These are phyloP conservation scores for Fregetta grallaria DNA, from an alignment of 2,113 vertebrate species.

Conservation along the genomic window DNA sequence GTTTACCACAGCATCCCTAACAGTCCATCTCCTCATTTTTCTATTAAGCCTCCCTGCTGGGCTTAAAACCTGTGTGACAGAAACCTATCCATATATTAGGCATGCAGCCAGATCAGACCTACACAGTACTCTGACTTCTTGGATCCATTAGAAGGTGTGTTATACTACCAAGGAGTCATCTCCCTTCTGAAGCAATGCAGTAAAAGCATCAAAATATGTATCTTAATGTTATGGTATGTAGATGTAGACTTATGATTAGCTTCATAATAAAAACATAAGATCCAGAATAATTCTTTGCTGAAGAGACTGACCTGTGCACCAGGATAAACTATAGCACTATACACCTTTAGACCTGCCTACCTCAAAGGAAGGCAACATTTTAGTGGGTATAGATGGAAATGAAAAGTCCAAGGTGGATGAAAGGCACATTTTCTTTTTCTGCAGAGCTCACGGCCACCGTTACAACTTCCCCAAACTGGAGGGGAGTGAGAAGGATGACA, in stretches of 20 bases:
- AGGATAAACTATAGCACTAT: background rate
- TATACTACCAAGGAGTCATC: background rate
- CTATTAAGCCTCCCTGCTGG: background rate
- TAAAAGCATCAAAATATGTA: background rate
- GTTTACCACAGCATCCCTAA: background rate
- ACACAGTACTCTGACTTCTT: background rate
- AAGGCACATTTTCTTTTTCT: background rate
- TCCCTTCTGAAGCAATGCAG: background rate
- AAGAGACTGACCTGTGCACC: background rate
- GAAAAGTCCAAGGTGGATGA: background rate
- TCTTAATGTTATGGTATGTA: background rate
- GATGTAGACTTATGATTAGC: background rate
- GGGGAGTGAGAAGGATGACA: background rate
- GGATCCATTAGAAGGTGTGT: background rate
- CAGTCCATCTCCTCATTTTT: background rate
- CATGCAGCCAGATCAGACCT: background rate
- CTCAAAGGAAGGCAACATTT: background rate
- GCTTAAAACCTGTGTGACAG: background rate
- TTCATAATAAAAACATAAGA: background rate
- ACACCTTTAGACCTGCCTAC: background rate
- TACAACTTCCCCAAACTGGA: background rate
- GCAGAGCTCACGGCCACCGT: background rate
- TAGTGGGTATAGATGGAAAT: background rate
- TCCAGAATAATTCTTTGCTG: background rate
- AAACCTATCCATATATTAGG: background rate